Evolutionary conservation across 2,113 vertebrate species (phyloP), one percentile per base, ranked within the genome.

Genomic region (Percina caprodes): DNA sequence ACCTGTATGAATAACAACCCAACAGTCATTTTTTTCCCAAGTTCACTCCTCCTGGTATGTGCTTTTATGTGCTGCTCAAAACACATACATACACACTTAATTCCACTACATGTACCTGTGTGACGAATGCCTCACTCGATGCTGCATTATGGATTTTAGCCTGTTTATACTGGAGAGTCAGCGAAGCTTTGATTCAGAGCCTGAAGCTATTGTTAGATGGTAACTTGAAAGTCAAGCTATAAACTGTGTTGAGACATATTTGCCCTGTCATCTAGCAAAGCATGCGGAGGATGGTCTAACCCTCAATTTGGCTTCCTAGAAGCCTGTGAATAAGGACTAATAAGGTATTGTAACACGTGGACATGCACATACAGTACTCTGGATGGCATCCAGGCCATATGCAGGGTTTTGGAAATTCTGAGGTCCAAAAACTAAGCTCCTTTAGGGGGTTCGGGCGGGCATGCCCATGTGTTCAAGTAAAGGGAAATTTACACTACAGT

Each of bases 231-330:
- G 92, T 83, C 52, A 4, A 83, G 78, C 89, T 85, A 86, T 93
- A 93, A 94, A 93, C 90, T 83, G 72, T 88, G 89, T 86, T 82
- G 89, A 92, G 89, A 91, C 86, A 86, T 91, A 92, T 92, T 92
- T 83, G 16, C 92, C 92, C 91, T 93, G 92, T 93, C 88, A 94
- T 94, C 92, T 89, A 45, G 88, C 74, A 77, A 67, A 80, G 74
- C 87, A 59, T 90, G 88, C 90, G 56, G 75, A 82, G 19, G 59
- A 88, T 39, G 75, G 81, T 74, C 81, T 82, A 93, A 91, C 91
- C 92, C 24, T 88, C 87, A 92, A 93, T 94, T 93, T 92, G 83
- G 60, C 87, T 84, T 85, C 87, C 84, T 79, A 60, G 82, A 82
- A 82, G 84, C 79, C 85, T 69, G 77, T 89, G 90, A 85, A 89